Base-by-base conservation (phyloP, 2,113 vertebrate genomes). In the Furnarius figulus region DNA sequence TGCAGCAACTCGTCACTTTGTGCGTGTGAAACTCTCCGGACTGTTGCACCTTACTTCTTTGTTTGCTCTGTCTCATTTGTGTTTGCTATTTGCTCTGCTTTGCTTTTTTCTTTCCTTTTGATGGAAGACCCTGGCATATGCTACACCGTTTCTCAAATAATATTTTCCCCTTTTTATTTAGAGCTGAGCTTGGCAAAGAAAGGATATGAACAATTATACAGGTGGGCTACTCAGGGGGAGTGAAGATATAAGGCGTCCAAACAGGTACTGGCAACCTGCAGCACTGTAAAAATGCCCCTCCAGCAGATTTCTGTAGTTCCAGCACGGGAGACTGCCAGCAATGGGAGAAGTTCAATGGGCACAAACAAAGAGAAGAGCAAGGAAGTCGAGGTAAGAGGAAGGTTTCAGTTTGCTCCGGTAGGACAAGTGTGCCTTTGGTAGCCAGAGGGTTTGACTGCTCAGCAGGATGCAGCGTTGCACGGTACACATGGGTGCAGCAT, bases 271-370 rank as follows among this genome's bases (percentile, higher is more conserved):
- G 97, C 96, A 94, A 92, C 96, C 97, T 93, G 90, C 98, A 95
- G 89, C 97, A 89, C 85, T 95, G 79, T 93, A 98, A 98, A 81
- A 93, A 99, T 99, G 99, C 99, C 99, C 85, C 97, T 99, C 93
- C 99, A 99, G 84, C 98, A 99, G 98, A 99, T 99, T 97, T 99
- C 98, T 67, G 98, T 99, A 98, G 98, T 98, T 96, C 99, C 99
- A 35, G 97, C 97, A 4, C 98, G 96, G 97, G 98, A 99, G 96
- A 97, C 97, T 9, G 96, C 97, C 87, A 96, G 96, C 97, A 98
- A 98, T 97, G 98, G 98, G 97, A 98, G 98, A 98, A 98, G 97
- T 80, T 97, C 98, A 87, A 39, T 97, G 97, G 95, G 98, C 97
- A 98, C 97, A 97, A 98, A 98, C 95, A 99, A 98, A 98, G 98